Conservation (phyloP, 2,797 vertebrate genomes). For the Bovichtus diacanthus region DNA sequence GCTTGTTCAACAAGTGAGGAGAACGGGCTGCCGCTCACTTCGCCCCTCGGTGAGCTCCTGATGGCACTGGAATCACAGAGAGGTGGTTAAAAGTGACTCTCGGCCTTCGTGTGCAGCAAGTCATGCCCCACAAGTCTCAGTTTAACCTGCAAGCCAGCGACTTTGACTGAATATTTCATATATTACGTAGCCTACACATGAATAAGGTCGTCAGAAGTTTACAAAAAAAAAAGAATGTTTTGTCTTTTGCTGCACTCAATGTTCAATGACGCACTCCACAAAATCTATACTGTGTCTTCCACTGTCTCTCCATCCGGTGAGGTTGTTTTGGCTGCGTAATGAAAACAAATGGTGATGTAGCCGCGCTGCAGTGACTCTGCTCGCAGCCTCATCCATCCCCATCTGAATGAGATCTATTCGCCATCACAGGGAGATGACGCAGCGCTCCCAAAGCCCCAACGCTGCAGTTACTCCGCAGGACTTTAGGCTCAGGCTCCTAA, state of each 20-base stretch:
- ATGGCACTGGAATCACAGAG: slow-evolving; percentile 36
- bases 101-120: slow-evolving; percentile 4
- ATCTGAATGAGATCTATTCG: slow-evolving; percentile 57
- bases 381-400: slow-evolving; percentile 68
- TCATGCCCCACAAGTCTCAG: not conserved
- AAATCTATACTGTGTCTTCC: slow-evolving; percentile 34
- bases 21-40: slow-evolving; percentile 12
- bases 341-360: slow-evolving; percentile 75
- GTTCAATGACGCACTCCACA: slow-evolving; percentile 12
- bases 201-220: not conserved
- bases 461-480: slow-evolving; percentile 14
- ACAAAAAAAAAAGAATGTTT: not conserved
- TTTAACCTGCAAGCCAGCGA: not conserved
- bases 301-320: not conserved
- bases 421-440: slow-evolving; percentile 17
- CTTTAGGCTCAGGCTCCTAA: not conserved
- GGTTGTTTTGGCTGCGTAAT: slow-evolving; percentile 63
- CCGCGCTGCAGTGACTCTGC: slow-evolving; percentile 19
- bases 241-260: not conserved
- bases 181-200: not conserved
- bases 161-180: not conserved
- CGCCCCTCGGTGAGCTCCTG: slow-evolving; percentile 25
- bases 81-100: slow-evolving; percentile 30
- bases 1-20: slow-evolving; percentile 36
- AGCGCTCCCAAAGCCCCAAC: slow-evolving; percentile 14